phyloP scores from a whole-genome alignment of 2,797 vertebrate species.

The Vireo griseus region DNA sequence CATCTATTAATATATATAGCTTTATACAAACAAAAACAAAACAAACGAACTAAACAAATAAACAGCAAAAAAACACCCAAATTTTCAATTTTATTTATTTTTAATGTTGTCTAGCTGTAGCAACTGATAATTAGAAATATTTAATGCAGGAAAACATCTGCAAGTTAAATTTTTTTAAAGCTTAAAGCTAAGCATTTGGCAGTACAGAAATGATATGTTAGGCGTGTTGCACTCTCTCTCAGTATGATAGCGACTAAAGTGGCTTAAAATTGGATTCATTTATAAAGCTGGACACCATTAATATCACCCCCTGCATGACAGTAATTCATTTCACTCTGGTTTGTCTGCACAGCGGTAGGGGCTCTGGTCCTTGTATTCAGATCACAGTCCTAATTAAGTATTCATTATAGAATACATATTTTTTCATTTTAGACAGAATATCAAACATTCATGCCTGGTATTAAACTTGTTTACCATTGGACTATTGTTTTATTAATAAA shows the following conservation, averaged over 20 bases:
- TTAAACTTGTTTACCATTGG: conserved; percentile 68
- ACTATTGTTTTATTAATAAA: conserved; percentile 52
- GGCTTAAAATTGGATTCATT: conserved; percentile 82
- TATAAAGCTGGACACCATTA: conserved; percentile 81
- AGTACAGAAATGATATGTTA: conserved; percentile 71
- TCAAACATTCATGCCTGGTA: conserved; percentile 69
- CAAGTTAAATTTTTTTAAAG: conserved; percentile 65
- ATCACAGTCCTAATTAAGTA: conserved; percentile 76
- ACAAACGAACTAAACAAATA: not conserved
- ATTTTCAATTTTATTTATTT: conserved; percentile 40
- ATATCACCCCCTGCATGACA: conserved; percentile 74
- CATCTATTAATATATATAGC: not conserved
- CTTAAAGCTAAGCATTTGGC: conserved; percentile 66
- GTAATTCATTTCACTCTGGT: conserved; percentile 77
- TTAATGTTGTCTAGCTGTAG: conserved; percentile 18
- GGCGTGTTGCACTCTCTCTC: conserved; percentile 62
- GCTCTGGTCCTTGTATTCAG: conserved; percentile 61
- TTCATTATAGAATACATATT: conserved; percentile 74
- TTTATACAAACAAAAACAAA: not conserved
- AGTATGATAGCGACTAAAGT: conserved; percentile 75
- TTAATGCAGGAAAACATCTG: conserved; percentile 62
- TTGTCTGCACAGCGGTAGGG: conserved; percentile 71
- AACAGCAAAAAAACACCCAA: rapidly evolving
- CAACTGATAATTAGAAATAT: conserved; percentile 68
- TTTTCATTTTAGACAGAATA: conserved; percentile 71